Percentiles rank a stretch among this genome's conserved stretches.
phyloP scores from a whole-genome alignment of 2,113 vertebrate species.

The Hippopotamus amphibius region DNA sequence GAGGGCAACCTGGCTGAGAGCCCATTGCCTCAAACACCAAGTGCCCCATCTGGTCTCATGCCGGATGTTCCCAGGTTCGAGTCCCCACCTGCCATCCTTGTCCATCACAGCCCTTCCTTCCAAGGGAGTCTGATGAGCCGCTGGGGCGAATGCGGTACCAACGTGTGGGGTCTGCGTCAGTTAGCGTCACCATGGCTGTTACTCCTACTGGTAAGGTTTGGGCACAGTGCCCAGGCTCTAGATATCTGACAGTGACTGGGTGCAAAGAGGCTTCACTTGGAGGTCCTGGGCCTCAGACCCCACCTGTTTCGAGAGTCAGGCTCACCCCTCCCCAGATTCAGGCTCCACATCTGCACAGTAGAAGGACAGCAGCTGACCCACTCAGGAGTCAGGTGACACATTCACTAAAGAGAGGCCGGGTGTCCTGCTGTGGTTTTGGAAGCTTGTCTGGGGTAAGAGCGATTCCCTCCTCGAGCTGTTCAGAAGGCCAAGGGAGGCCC shows the following conservation, averaged over 20 bases:
- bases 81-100: rapidly evolving
- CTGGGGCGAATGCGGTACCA: neutral
- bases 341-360: neutral
- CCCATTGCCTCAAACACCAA: neutral
- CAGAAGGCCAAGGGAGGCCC: neutral
- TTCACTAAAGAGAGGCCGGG: neutral
- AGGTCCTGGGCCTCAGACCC: neutral
- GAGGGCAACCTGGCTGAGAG: neutral
- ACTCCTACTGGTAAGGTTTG: neutral
- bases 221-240: neutral
- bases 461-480: neutral
- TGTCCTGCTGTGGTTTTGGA: neutral
- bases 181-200: neutral
- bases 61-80: neutral
- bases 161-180: rapidly evolving
- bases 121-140: too few relatives aligned
- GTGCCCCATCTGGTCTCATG: neutral
- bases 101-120: neutral
- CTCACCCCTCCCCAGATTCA: neutral
- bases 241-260: neutral
- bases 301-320: neutral
- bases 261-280: neutral
- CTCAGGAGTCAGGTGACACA: neutral
- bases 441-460: too few relatives aligned
- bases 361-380: neutral